Evolutionary conservation across 2,888 invertebrate species (phyloP), one percentile per base, ranked within the genome.

Genomic region (Coenonympha glycerion): DNA sequence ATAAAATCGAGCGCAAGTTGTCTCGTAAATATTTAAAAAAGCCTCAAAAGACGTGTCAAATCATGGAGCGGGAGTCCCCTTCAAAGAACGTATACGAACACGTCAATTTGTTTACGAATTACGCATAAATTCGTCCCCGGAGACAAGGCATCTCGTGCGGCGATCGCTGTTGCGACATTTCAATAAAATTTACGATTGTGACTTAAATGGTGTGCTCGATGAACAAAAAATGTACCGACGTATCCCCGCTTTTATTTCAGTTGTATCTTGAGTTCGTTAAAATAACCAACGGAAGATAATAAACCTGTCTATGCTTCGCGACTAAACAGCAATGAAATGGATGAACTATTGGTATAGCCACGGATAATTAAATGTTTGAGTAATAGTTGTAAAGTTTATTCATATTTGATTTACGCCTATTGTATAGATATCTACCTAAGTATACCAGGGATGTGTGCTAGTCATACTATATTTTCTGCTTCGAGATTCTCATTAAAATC

Each of bases 101-200:
- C 79, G 83, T 86, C 86, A 85, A 86, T 87, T 87, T 86, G 86
- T 86, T 79, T 86, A 86, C 80, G 82, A 84, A 85, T 86, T 84
- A 86, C 81, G 83, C 79, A 85, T 86, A 86, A 86, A 87, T 84
- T 84, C 86, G 82, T 86, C 82, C 80, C 80, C 68, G 69, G 76
- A 79, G 84, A 84, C 81, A 80, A 81, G 82, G 74, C 80, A 84
- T 85, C 84, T 85, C 81, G 78, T 74, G 75, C 82, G 75, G 80
- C 80, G 83, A 86, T 86, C 84, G 79, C 73, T 79, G 81, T 79
- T 77, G 79, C 80, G 84, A 85, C 86, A 82, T 85, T 86, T 87
- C 85, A 86, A 87, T 87, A 86, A 86, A 86, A 87, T 86, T 87
- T 86, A 86, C 86, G 86, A 83, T 85, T 81, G 75, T 82, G 83